phyloP scores from a whole-genome alignment of 2,113 vertebrate species.

The Periophthalmus modestus region DNA sequence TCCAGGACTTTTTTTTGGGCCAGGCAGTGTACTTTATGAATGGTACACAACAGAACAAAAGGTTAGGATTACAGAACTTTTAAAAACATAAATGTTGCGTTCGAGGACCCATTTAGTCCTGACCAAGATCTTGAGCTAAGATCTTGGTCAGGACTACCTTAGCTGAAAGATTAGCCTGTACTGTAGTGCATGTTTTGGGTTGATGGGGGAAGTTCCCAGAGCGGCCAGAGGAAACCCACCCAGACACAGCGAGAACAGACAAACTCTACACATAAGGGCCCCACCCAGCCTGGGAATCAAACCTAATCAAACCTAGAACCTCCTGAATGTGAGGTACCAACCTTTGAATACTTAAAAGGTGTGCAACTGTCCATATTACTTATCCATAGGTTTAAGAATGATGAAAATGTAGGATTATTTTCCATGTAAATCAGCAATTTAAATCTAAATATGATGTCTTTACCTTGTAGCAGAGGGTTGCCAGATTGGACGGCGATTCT shows the following conservation, averaged over 20 bases:
- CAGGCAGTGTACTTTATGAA: background rate
- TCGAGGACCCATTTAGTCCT: no score
- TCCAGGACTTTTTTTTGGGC: no score
- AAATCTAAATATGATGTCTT: no score
- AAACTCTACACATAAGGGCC: no score
- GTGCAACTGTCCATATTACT: background rate
- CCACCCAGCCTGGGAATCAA: background rate
- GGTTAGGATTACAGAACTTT: no score
- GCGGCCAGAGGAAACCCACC: background rate
- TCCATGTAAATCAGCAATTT: no score
- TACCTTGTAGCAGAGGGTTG: slow-evolving; percentile 97
- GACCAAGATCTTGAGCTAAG: no score
- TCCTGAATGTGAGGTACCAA: background rate
- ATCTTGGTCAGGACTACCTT: background rate
- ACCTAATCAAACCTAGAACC: background rate
- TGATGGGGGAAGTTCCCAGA: background rate
- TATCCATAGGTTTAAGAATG: no score
- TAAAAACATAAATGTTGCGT: no score
- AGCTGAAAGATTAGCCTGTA: background rate
- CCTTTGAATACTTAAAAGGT: background rate
- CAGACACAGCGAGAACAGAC: background rate
- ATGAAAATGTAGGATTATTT: no score
- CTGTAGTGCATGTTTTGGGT: background rate
- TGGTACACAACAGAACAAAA: background rate
- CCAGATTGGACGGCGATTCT: slow-evolving; percentile 96